Percentiles rank a stretch among this genome's conserved stretches.
These are phyloP conservation scores for Hydrolagus colliei DNA, from an alignment of 2,797 vertebrate species.

Conservation along the genomic window DNA sequence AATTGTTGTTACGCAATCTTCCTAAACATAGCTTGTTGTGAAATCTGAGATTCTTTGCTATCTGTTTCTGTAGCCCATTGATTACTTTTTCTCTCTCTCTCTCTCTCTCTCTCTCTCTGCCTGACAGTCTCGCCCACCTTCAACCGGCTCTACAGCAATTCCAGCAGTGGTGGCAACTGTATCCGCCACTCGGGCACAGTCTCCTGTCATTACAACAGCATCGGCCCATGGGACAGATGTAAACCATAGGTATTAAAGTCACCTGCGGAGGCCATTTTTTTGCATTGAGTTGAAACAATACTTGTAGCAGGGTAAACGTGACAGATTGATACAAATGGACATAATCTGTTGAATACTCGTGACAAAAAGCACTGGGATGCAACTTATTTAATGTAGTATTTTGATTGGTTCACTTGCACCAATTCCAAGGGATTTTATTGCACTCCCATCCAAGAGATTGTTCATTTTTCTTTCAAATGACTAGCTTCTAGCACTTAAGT, in stretches of 20 bases:
- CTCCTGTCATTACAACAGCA: slow-evolving; percentile 83
- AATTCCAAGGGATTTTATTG: too few relatives aligned
- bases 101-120: slow-evolving; percentile 35
- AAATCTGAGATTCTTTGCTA: background rate
- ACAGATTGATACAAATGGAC: background rate
- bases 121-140: slow-evolving; percentile 77
- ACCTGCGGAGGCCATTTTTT: background rate
- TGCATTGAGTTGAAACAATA: background rate
- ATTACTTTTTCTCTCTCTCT: slow-evolving; percentile 34
- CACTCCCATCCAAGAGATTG: too few relatives aligned
- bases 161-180: slow-evolving; percentile 89
- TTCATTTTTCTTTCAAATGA: too few relatives aligned
- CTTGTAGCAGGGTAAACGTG: background rate
- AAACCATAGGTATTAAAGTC: slow-evolving; percentile 67
- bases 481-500: too few relatives aligned
- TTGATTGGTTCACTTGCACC: too few relatives aligned
- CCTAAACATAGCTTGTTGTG: background rate
- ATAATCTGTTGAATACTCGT: background rate
- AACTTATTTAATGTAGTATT: too few relatives aligned
- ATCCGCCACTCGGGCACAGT: slow-evolving; percentile 84
- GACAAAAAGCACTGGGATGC: too few relatives aligned
- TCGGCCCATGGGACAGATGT: slow-evolving; percentile 80
- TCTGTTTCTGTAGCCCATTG: background rate
- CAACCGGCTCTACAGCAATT: slow-evolving; percentile 84
- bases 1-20: background rate